Percentiles rank a stretch among this genome's conserved stretches.
These are phyloP conservation scores for Poicephalus gulielmi DNA, from an alignment of 2,113 vertebrate species.

Conservation along the genomic window DNA sequence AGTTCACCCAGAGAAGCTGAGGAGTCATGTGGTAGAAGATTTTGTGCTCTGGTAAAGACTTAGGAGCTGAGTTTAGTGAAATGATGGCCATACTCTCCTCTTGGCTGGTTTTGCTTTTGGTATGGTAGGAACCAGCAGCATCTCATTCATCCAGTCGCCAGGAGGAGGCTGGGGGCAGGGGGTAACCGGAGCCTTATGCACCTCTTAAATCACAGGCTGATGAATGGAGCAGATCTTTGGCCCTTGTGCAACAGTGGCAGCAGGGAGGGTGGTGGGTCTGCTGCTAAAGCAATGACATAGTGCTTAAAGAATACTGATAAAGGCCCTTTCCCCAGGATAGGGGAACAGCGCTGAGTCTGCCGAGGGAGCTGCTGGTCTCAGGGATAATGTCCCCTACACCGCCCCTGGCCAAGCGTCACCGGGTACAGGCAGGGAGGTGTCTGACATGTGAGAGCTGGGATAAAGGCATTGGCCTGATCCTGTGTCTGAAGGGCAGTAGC, in stretches of 20 bases:
- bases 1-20: not conserved
- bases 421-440: not conserved
- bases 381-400: rapidly evolving
- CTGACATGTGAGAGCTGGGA: conserved; percentile 1
- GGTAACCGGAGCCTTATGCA: not conserved
- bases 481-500: not conserved
- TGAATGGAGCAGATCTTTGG: conserved; percentile 40
- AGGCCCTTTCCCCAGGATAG: not conserved
- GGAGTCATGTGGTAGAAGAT: not conserved
- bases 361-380: not conserved
- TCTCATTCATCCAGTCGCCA: conserved; percentile 26
- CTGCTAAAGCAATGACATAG: not conserved
- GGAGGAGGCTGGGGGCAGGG: not conserved
- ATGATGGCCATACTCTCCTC: not conserved
- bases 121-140: not conserved
- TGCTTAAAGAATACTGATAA: not conserved
- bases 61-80: not conserved
- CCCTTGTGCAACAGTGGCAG: not conserved
- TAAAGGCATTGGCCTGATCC: not conserved
- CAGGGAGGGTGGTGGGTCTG: not conserved
- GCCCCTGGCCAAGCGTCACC: not conserved
- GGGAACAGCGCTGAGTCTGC: not conserved
- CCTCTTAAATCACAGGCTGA: conserved; percentile 45
- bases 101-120: not conserved
- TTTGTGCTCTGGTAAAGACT: not conserved